phyloP scores from a whole-genome alignment of 2,888 invertebrate species.

The Tricholauxania praeusta region DNA sequence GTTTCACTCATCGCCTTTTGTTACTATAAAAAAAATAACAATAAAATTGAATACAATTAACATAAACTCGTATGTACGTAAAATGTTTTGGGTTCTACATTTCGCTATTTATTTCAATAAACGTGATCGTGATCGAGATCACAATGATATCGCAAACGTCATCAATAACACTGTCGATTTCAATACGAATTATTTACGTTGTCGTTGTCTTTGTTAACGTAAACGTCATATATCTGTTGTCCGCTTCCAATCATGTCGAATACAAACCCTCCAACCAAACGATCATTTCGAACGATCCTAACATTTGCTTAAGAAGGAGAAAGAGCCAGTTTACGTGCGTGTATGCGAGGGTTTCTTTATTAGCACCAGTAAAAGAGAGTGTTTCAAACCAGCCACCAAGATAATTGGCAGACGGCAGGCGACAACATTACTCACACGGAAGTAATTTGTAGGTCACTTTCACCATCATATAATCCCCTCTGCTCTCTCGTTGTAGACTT shows the following conservation, averaged over 20 bases:
- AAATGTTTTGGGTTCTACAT: not conserved
- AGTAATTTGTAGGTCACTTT: conserved; percentile 67
- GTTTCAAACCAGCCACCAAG: not conserved
- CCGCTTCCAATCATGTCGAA: not conserved
- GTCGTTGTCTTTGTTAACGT: not conserved
- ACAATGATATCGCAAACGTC: conserved; percentile 6
- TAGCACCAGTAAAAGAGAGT: conserved; percentile 14
- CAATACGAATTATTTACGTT: conserved; percentile 14
- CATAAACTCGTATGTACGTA: not conserved
- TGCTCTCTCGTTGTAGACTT: not conserved
- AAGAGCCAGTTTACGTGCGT: too few species aligned
- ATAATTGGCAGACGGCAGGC: conserved; percentile 9
- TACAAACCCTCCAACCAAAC: too few species aligned
- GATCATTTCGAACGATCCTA: conserved; percentile 5
- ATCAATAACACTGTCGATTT: conserved; percentile 49
- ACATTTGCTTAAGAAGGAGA: not conserved
- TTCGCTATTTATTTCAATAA: not conserved
- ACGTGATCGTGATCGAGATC: conserved; percentile 13
- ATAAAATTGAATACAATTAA: not conserved
- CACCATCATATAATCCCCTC: conserved; percentile 52
- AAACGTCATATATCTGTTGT: not conserved
- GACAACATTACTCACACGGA: conserved; percentile 53
- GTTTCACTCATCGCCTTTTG: too few species aligned
- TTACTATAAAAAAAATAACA: too few species aligned
- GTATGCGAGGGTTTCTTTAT: conserved; percentile 6